These are phyloP conservation scores for Gortyna flavago DNA, from an alignment of 2,888 invertebrate species.

Conservation along the genomic window DNA sequence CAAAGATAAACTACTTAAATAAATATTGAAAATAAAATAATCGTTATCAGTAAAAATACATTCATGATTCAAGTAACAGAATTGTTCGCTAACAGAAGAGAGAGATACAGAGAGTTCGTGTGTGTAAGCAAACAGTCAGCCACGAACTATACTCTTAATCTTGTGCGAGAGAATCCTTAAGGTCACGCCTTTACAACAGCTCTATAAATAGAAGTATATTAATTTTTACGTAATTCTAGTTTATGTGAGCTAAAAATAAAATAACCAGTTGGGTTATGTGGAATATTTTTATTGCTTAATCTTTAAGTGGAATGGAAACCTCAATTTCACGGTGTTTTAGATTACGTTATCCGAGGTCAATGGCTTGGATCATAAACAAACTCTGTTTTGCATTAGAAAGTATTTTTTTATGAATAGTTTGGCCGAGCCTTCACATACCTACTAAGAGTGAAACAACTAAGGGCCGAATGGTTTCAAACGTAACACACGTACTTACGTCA, in stretches of 20 bases:
- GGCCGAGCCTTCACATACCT: neutral
- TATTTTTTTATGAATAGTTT: constrained; percentile 9
- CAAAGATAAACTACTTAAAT: neutral
- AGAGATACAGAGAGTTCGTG: too few species aligned
- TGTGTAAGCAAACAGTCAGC: neutral
- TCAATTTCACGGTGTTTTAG: constrained; percentile 27
- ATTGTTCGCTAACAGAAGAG: too few species aligned
- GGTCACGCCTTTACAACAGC: neutral
- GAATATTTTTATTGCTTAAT: constrained; percentile 40
- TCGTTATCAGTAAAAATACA: neutral
- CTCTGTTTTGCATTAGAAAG: constrained; percentile 12
- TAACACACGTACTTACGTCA: too few species aligned
- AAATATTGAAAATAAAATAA: neutral
- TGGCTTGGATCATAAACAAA: constrained; percentile 2
- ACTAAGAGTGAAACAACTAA: neutral
- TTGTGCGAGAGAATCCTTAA: neutral
- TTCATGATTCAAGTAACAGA: neutral
- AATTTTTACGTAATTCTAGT: constrained; percentile 14
- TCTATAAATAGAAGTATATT: constrained; percentile 17
- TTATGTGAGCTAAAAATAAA: constrained; percentile 11
- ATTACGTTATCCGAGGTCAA: constrained; percentile 46
- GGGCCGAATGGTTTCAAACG: too few species aligned
- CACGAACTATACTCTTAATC: too few species aligned
- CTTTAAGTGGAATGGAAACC: constrained; percentile 22
- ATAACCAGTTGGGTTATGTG: constrained; percentile 9